A percentile compares a stretch with the other conserved stretches of the same genome.
Conservation (phyloP, 2,113 vertebrate genomes). For the Mormoops blainvillei region DNA sequence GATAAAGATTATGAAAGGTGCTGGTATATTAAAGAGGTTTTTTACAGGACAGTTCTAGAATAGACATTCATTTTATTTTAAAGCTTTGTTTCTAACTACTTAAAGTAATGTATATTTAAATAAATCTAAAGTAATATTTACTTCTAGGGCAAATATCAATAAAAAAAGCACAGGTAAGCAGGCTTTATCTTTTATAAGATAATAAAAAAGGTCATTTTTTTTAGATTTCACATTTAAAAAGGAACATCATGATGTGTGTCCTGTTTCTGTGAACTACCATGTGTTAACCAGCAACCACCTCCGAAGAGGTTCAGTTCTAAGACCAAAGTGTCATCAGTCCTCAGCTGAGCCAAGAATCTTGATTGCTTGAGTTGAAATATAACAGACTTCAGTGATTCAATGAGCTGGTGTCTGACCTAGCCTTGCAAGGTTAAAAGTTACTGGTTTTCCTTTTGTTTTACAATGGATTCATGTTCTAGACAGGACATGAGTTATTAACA, state of each 20-base stretch:
- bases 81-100: background rate
- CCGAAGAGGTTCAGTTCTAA: constrained; percentile 67
- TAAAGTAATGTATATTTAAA: background rate
- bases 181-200: background rate
- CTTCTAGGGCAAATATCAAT: background rate
- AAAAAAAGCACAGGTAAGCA: background rate
- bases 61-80: background rate
- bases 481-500: background rate
- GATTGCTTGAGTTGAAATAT: constrained; percentile 69
- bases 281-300: background rate
- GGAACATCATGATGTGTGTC: background rate
- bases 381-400: constrained; percentile 63
- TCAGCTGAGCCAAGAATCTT: constrained; percentile 57
- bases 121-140: background rate
- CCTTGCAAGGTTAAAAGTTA: constrained; percentile 50
- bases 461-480: background rate
- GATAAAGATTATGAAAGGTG: background rate
- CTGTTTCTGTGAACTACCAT: background rate
- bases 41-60: background rate
- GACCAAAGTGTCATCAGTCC: constrained; percentile 60
- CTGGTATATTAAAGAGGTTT: background rate
- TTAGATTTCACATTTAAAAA: background rate
- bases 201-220: background rate
- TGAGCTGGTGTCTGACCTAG: constrained; percentile 35
- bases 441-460: constrained; percentile 27